phyloP scores from a whole-genome alignment of 2,113 vertebrate species.

The Neogobius melanostomus region DNA sequence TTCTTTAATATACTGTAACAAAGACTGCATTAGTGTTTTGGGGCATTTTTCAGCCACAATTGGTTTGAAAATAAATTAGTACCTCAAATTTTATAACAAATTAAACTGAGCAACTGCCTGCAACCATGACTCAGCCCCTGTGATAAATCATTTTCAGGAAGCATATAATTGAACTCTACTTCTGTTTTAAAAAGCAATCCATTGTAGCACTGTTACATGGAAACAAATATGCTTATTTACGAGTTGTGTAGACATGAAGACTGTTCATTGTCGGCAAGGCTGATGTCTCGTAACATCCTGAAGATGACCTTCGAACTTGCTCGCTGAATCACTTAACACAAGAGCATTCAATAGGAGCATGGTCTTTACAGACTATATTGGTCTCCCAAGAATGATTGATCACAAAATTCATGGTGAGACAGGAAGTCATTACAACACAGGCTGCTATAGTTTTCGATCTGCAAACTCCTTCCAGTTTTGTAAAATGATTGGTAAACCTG shows the following conservation, averaged over 20 bases:
- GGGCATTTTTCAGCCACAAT: background rate
- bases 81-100: background rate
- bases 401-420: conserved; percentile 4
- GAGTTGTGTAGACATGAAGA: conserved; percentile 5
- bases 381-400: conserved; percentile 14
- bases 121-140: background rate
- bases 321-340: background rate
- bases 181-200: conserved; percentile 2
- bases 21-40: background rate
- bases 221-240: conserved; percentile 5
- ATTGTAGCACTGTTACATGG: background rate
- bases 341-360: conserved; percentile 15
- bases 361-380: conserved; percentile 9
- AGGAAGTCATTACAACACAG: background rate
- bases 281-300: background rate
- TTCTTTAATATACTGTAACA: background rate
- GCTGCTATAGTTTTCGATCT: background rate
- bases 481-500: too few species aligned
- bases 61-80: background rate
- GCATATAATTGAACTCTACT: background rate
- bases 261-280: background rate
- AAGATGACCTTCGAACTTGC: background rate
- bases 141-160: conserved; percentile 4
- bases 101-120: background rate
- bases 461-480: too few species aligned